Conservation (phyloP, 2,113 vertebrate genomes). For the Cochlearius cochlearius region DNA sequence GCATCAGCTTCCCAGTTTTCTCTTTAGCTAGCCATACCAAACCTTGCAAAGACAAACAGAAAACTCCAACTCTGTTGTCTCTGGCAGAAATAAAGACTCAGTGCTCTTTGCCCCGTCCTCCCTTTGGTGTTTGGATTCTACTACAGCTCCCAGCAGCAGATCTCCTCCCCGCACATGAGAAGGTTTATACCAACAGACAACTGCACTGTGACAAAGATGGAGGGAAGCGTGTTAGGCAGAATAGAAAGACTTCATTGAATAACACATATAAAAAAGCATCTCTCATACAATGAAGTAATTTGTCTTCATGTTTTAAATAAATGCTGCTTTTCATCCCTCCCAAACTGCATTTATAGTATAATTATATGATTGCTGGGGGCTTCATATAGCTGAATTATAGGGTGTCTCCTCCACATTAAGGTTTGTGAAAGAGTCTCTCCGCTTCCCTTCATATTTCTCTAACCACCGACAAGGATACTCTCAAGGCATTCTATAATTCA, state of each 20-base stretch:
- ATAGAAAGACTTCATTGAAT: slow-evolving; percentile 27
- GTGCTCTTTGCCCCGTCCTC: background rate
- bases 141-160: background rate
- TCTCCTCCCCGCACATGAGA: background rate
- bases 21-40: background rate
- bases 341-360: slow-evolving; percentile 68
- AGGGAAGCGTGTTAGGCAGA: background rate
- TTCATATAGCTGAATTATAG: slow-evolving; percentile 77
- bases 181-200: background rate
- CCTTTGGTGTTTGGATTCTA: background rate
- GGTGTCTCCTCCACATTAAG: slow-evolving; percentile 60
- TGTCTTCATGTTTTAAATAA: slow-evolving; percentile 69
- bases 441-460: slow-evolving; percentile 66
- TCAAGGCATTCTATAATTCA: slow-evolving; percentile 77
- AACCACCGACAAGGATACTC: slow-evolving; percentile 70
- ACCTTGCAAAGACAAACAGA: background rate
- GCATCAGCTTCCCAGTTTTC: background rate
- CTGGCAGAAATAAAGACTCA: background rate
- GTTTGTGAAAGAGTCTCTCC: slow-evolving; percentile 57
- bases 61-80: background rate
- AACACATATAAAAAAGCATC: background rate
- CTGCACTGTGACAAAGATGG: background rate
- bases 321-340: slow-evolving; percentile 61
- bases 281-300: slow-evolving; percentile 20
- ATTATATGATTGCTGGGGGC: slow-evolving; percentile 73